A percentile compares a stretch with the other conserved stretches of the same genome.
Conservation (phyloP, 2,888 invertebrate genomes). For the Troides helena region DNA sequence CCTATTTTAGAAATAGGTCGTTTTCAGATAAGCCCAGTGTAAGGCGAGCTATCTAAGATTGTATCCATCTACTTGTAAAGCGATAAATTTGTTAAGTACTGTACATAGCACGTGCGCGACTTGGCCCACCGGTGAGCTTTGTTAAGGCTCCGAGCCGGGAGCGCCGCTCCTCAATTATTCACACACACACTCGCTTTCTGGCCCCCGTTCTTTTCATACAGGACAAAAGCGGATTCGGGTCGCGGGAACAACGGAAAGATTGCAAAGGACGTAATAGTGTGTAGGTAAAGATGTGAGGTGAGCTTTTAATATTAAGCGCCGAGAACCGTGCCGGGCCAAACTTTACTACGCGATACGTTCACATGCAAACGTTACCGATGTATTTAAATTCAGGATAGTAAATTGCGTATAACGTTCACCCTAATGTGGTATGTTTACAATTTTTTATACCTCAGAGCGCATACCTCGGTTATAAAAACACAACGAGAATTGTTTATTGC, state of each 20-base stretch:
- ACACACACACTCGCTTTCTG: conserved; percentile 68
- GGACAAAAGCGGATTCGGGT: conserved; percentile 74
- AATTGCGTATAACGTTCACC: conserved; percentile 9
- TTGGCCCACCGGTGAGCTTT: conserved; percentile 50
- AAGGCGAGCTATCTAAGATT: background rate
- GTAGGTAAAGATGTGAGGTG: conserved; percentile 52
- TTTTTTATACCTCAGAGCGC: conserved; percentile 7
- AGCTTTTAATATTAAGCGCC: conserved; percentile 70
- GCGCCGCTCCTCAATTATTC: conserved; percentile 72
- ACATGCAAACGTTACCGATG: conserved; percentile 41
- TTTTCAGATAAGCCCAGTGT: too few relatives aligned
- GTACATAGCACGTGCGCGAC: conserved; percentile 43
- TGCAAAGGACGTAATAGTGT: conserved; percentile 62
- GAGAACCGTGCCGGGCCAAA: conserved; percentile 47
- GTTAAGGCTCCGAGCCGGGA: conserved; percentile 62
- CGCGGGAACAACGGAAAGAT: conserved; percentile 73
- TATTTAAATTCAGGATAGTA: conserved; percentile 13
- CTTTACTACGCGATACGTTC: conserved; percentile 60
- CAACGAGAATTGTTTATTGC: conserved; percentile 24
- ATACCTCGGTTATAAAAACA: conserved; percentile 21
- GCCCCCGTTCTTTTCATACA: conserved; percentile 69
- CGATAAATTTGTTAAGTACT: conserved; percentile 2
- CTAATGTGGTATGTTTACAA: conserved; percentile 9
- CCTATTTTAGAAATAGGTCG: too few relatives aligned
- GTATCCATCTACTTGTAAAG: background rate